Percentiles rank a stretch among this genome's conserved stretches.
phyloP scores from a whole-genome alignment of 1,140 invertebrate species.

The Geopemphigus sp. region DNA sequence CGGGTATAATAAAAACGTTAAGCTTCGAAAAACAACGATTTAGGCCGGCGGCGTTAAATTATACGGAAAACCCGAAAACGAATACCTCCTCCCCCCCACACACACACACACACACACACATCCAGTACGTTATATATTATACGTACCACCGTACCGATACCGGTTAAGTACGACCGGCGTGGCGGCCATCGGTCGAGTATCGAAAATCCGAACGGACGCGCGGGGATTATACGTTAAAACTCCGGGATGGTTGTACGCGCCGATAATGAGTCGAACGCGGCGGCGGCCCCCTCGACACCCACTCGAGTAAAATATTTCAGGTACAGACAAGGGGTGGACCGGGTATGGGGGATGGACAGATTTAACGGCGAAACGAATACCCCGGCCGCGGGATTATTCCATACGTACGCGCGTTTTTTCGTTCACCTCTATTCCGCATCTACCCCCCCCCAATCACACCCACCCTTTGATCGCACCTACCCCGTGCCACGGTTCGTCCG shows the following conservation, averaged over 20 bases:
- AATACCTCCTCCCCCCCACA: background rate
- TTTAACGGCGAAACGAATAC: conserved; percentile 38
- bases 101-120: too few relatives aligned
- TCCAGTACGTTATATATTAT: too few relatives aligned
- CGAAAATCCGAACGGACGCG: background rate
- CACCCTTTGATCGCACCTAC: too few relatives aligned
- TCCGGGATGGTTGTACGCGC: background rate
- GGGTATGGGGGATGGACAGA: too few relatives aligned
- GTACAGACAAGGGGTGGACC: background rate
- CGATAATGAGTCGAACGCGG: conserved; percentile 16
- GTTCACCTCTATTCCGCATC: too few relatives aligned
- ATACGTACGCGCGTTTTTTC: background rate
- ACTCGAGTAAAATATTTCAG: conserved; percentile 28
- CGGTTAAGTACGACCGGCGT: too few relatives aligned
- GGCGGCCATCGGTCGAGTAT: conserved; percentile 3
- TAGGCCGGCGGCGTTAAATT: background rate
- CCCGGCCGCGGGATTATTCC: conserved; percentile 34
- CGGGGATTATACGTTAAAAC: conserved; percentile 18
- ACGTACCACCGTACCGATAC: too few relatives aligned
- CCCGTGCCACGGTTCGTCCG: background rate
- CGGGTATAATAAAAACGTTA: too few relatives aligned
- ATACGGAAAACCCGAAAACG: background rate
- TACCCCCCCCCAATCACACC: too few relatives aligned
- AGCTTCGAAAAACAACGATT: too few relatives aligned
- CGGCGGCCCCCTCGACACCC: background rate